Evolutionary conservation across 37 sponge, comb jelly and placozoan genomes (phyloP), one percentile per base, ranked within the genome.

Genomic region (Corticium candelabrum): DNA sequence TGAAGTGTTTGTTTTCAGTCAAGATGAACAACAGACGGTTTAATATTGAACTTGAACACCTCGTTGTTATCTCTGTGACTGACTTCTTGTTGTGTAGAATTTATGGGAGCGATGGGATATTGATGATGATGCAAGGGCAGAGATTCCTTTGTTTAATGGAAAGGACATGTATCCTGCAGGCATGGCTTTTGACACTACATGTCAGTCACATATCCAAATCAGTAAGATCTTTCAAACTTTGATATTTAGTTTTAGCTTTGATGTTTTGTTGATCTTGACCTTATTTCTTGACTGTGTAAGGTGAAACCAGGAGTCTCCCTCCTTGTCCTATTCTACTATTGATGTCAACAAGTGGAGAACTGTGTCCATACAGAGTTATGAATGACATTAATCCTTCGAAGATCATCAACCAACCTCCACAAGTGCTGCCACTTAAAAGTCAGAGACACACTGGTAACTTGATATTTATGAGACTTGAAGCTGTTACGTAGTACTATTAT

Each of bases 71-170:
- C 62, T 11, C 21, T 50, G 15, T 50, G 62, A 27, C 21, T 21
- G 21, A 50, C 62, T 11, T 27, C 62, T 11, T 50, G 11, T 50
- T 50, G 1, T 67, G 32, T 74, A 80, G 80, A 80, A 7, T n/a
- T 27, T 27, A 37, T 91, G 92, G 92, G 79, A 74, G 67, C 62
- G 83, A 35, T 91, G 86, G 86, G 75, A 80, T 3, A 83, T 82
- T n/a, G 90, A 85, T 33, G 92, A 83, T 29, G 68, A 74, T 27
- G 89, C 84, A 5, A 69, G 92, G 57, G 89, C 86, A 1, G 92
- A 88, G 82, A 35, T 82, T 5, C 92, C 92, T 1, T 57, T 91
- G 62, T 50, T 50, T 50, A 50, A 50, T 21, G 62, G 62, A 11
- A 21, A 50, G 21, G 62, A 50, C 62, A 21, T 21, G 62, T 50